Evolutionary conservation across 2,113 vertebrate species (phyloP).

Genomic region (Chionis minor): DNA sequence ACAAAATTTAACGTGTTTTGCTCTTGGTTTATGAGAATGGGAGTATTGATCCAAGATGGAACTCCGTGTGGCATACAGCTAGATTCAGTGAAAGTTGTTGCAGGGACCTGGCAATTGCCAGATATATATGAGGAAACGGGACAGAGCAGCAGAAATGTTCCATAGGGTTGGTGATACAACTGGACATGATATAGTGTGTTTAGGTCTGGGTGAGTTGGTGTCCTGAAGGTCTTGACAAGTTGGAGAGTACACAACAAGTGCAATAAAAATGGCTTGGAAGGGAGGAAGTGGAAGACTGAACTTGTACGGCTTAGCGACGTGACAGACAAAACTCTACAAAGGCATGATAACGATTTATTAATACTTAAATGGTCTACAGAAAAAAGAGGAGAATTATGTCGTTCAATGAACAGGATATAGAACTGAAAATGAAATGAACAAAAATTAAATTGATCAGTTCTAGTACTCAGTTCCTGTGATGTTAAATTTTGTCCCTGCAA

Average conservation of each 20-base stretch:
- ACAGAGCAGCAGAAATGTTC: neutral
- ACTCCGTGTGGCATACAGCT: neutral
- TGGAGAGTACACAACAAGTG: neutral
- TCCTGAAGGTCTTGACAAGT: neutral
- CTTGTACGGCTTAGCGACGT: neutral
- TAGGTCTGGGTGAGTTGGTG: accelerated
- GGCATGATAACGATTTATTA: neutral
- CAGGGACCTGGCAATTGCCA: neutral
- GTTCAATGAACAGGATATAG: neutral
- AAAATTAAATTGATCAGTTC: neutral
- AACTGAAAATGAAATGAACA: neutral
- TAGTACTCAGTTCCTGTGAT: neutral
- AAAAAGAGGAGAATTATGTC: neutral
- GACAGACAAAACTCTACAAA: neutral
- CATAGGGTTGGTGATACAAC: neutral
- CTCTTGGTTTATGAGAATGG: neutral
- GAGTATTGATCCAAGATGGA: neutral
- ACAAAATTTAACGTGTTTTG: neutral
- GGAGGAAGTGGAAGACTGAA: neutral
- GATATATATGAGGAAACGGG: neutral
- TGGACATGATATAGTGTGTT: neutral
- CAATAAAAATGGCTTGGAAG: neutral
- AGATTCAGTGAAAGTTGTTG: neutral
- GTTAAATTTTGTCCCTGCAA: neutral
- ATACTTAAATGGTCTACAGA: neutral